These are phyloP conservation scores for Rhabdophis nuchalis DNA, from an alignment of 2,797 vertebrate species.

Conservation along the genomic window DNA sequence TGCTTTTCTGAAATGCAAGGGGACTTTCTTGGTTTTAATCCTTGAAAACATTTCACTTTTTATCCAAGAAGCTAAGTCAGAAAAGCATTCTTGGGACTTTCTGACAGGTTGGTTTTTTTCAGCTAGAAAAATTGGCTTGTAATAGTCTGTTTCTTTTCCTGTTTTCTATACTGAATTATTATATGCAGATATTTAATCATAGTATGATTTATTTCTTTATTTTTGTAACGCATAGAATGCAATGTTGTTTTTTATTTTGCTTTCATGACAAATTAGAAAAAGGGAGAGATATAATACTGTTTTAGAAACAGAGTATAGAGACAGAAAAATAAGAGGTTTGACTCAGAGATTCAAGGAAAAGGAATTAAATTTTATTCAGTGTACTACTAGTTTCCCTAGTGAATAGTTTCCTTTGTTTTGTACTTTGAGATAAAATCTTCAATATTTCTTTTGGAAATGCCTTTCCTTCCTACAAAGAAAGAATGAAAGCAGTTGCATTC, in stretches of 20 bases:
- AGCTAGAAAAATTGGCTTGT: background rate
- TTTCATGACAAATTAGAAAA: background rate
- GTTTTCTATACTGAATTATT: background rate
- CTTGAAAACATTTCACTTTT: background rate
- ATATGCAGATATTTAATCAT: background rate
- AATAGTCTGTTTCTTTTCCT: background rate
- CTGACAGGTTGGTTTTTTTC: background rate
- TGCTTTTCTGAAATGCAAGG: background rate
- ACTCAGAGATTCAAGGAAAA: background rate
- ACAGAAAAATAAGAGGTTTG: background rate
- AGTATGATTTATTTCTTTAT: background rate
- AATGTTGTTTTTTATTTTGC: background rate
- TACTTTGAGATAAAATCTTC: background rate
- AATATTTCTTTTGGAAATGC: background rate
- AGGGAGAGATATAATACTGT: background rate
- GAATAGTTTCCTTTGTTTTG: background rate
- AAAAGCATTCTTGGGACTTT: background rate
- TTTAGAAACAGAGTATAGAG: background rate
- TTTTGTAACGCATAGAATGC: background rate
- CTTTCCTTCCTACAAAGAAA: background rate
- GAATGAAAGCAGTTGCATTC: background rate
- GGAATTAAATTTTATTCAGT: background rate
- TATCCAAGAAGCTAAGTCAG: background rate
- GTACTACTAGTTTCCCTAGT: background rate
- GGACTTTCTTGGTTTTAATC: background rate